phyloP scores from a whole-genome alignment of 2,797 vertebrate species.

The Morus bassanus region DNA sequence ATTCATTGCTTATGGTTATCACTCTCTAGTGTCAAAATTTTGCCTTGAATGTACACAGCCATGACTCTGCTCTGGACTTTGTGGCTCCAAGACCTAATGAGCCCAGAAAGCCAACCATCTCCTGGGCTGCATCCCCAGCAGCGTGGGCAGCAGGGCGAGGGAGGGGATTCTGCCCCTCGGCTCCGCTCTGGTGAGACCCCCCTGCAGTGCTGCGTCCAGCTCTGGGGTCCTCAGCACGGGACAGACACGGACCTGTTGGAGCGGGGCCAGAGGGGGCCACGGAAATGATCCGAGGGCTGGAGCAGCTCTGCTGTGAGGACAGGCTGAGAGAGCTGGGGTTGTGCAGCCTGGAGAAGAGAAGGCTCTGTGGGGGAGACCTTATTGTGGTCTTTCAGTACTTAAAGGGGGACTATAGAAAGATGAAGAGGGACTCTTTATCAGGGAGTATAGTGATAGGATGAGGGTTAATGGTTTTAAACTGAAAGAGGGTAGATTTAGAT shows the following conservation, averaged over 20 bases:
- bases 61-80: background rate
- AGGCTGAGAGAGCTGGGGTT: background rate
- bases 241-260: background rate
- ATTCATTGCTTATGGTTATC: background rate
- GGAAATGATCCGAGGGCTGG: rapidly evolving
- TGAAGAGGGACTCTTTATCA: background rate
- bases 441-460: rapidly evolving
- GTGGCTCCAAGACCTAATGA: background rate
- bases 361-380: background rate
- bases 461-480: background rate
- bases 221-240: rapidly evolving
- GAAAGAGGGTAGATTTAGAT: background rate
- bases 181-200: rapidly evolving
- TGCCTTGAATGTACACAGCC: background rate
- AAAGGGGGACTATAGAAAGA: background rate
- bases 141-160: rapidly evolving
- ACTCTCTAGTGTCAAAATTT: background rate
- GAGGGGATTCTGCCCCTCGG: background rate
- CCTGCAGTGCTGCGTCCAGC: rapidly evolving
- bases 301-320: rapidly evolving
- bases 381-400: rapidly evolving
- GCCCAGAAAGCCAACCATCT: rapidly evolving
- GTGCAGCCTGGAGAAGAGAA: background rate
- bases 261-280: rapidly evolving
- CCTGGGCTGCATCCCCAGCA: background rate